A percentile compares a stretch with the other conserved stretches of the same genome.
phyloP scores from a whole-genome alignment of 2,113 vertebrate genomes.

The Marmota flaviventris region DNA sequence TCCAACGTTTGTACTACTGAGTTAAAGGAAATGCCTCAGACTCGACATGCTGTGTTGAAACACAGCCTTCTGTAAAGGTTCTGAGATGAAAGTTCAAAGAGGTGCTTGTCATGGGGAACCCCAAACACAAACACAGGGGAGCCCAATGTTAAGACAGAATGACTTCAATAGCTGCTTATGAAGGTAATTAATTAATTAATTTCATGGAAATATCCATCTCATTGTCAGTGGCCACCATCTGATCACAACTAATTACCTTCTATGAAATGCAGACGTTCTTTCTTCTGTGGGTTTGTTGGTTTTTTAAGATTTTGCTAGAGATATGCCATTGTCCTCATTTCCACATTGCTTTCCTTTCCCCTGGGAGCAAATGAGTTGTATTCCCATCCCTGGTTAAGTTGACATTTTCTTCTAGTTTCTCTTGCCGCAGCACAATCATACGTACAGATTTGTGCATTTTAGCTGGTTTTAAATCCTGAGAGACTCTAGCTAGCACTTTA shows the following conservation, averaged over 20 bases:
- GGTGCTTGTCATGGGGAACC: not conserved
- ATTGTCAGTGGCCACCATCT: not conserved
- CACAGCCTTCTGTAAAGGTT: not conserved
- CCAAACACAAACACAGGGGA: not conserved
- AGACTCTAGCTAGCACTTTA: not conserved
- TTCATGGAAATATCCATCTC: not conserved
- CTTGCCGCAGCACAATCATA: not conserved
- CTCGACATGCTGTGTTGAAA: not conserved
- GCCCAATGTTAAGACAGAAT: not conserved
- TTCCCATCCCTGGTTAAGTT: not conserved
- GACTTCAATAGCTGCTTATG: not conserved
- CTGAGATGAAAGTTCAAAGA: not conserved
- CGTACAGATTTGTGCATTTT: not conserved
- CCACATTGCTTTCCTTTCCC: not conserved
- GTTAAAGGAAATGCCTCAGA: not conserved
- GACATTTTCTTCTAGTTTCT: not conserved
- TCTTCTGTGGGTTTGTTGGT: not conserved
- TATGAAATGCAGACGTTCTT: not conserved
- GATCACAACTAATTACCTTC: not conserved
- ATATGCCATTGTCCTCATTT: not conserved
- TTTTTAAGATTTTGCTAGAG: not conserved
- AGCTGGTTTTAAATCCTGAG: not conserved
- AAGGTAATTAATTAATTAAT: not conserved
- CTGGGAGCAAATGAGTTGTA: not conserved
- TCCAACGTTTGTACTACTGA: not conserved